A percentile compares a stretch with the other conserved stretches of the same genome.
These are phyloP conservation scores for Gymnogyps californianus DNA, from an alignment of 2,113 vertebrate species.

Conservation along the genomic window DNA sequence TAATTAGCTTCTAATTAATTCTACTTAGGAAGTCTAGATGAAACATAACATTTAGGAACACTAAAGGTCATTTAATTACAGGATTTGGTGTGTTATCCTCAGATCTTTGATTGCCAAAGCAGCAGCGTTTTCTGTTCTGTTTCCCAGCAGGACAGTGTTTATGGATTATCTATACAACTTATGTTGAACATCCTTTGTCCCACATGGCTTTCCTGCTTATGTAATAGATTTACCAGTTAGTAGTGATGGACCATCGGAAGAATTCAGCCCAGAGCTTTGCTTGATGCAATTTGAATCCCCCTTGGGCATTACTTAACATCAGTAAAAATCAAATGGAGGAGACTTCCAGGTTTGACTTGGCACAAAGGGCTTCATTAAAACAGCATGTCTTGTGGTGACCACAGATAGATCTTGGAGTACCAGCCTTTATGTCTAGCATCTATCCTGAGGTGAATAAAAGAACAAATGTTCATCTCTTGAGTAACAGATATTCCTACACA, in stretches of 20 bases:
- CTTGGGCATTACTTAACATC: not conserved
- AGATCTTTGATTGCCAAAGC: not conserved
- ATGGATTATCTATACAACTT: conserved; percentile 46
- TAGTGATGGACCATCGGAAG: not conserved
- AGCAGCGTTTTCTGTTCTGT: not conserved
- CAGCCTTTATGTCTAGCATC: not conserved
- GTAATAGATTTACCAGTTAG: conserved; percentile 1
- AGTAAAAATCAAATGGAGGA: not conserved
- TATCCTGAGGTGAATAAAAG: not conserved
- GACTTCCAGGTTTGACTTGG: not conserved
- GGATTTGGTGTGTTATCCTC: conserved; percentile 18
- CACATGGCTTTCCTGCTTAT: not conserved
- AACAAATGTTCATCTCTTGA: not conserved
- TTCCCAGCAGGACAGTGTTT: conserved; percentile 6
- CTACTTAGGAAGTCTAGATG: conserved; percentile 32
- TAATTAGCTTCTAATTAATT: conserved; percentile 62
- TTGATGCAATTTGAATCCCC: not conserved
- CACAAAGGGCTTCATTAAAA: not conserved
- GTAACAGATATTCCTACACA: not conserved
- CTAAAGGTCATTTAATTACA: conserved; percentile 55
- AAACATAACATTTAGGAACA: conserved; percentile 47
- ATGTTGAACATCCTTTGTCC: not conserved
- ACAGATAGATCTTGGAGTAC: not conserved
- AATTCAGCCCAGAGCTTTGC: not conserved
- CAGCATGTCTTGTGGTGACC: not conserved